Conservation (phyloP, 2,113 vertebrate species). For the Neogobius melanostomus region DNA sequence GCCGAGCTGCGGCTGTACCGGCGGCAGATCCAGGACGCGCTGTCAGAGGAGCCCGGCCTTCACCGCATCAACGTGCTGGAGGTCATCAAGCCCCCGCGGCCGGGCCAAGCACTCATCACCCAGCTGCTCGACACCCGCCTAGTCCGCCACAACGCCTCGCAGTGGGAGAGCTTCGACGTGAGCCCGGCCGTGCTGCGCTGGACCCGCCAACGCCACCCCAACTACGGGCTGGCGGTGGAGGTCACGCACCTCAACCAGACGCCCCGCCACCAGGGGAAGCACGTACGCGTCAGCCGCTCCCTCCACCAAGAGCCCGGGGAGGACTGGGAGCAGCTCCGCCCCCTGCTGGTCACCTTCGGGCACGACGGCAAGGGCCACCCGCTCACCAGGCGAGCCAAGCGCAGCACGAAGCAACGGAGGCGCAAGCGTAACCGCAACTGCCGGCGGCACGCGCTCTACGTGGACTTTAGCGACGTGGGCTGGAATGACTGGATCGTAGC, state of each 20-base stretch:
- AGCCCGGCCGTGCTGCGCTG: constrained; percentile 95
- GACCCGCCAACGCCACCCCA: constrained; percentile 89
- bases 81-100: constrained; percentile 86
- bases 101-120: constrained; percentile 83
- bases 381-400: constrained; percentile 86
- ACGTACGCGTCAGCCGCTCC: constrained; percentile 94
- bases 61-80: constrained; percentile 97
- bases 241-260: constrained; percentile 86
- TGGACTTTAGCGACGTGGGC: constrained; percentile 97
- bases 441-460: constrained; percentile 91
- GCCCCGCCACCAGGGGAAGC: constrained; percentile 82
- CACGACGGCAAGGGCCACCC: constrained; percentile 93
- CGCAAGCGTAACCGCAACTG: constrained; percentile 95
- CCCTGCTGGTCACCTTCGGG: constrained; percentile 95
- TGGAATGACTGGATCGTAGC: constrained; percentile 99
- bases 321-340: constrained; percentile 94
- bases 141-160: constrained; percentile 88
- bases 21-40: constrained; percentile 82
- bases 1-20: constrained; percentile 95
- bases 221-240: constrained; percentile 93
- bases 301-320: constrained; percentile 83
- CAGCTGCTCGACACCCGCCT: constrained; percentile 95
- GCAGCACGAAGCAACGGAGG: constrained; percentile 86
- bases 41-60: constrained; percentile 75
- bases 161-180: constrained; percentile 97